Evolutionary conservation across 1,140 invertebrate species (phyloP), one percentile per base, ranked within the genome.

Genomic region (Drosophila busckii): DNA sequence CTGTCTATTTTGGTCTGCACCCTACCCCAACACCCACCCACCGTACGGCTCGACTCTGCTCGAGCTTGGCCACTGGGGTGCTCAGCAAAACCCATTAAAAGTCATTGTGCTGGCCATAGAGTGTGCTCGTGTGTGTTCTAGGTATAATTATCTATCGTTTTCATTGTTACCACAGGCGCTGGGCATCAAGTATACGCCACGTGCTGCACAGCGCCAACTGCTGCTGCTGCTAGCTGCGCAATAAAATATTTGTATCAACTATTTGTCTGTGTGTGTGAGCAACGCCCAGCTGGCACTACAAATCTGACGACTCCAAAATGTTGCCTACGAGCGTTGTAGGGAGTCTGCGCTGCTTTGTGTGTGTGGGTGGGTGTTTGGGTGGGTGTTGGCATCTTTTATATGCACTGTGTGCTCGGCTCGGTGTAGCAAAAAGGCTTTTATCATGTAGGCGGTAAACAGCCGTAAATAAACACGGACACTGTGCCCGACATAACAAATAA

Each of bases 221-320:
- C n/a, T n/a, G n/a, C n/a, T n/a, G n/a, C n/a, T 82, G 76, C 75
- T 82, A 31, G 49, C 82, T 69, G 69, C 65, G 65, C 76, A 75
- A 82, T 82, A 82, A 82, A 80, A 82, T 82, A 82, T 75, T 75
- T 82, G 65, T 82, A 82, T 82, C 75, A n/a, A n/a, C n/a, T 75
- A 82, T 67, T 56, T 70, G n/a, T n/a, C n/a, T 15, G 9, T 8
- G 10, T 12, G 13, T 10, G 19, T 20, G 34, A 19, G n/a, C 8
- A 5, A 20, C 22, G 16, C 7, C 10, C 4, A 37, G 28, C 34
- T 59, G 49, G 63, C 52, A 52, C 59, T 61, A 64, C 59, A 76
- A 78, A 70, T 78, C 67, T 69, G 60, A 82, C 83, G 75, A 82
- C 76, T 82, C 76, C 82, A 82, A 82, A 82, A 45, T 56, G 59